These are phyloP conservation scores for Thunnus albacares DNA, from an alignment of 2,797 vertebrate species.

Conservation along the genomic window DNA sequence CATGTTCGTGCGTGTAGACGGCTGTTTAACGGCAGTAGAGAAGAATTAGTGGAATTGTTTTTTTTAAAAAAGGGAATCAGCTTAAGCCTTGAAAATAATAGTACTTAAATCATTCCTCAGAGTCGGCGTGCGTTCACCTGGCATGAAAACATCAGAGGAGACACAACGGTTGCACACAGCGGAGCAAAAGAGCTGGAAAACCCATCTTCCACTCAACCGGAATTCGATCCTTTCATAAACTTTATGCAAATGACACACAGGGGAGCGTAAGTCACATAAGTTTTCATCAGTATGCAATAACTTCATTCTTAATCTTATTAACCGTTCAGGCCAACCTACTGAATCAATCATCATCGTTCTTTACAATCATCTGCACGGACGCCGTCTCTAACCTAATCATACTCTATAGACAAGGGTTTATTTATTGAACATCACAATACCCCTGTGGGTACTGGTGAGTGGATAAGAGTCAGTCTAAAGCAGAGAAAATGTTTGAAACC, in stretches of 20 bases:
- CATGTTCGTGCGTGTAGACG: neutral
- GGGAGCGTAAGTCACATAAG: neutral
- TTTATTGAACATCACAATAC: neutral
- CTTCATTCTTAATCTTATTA: constrained; percentile 6
- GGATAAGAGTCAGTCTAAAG: too few relatives aligned
- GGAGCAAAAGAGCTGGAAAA: constrained; percentile 13
- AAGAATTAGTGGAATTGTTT: constrained; percentile 1
- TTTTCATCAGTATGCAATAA: constrained; percentile 13
- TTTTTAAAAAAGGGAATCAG: neutral
- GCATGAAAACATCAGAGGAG: constrained; percentile 17
- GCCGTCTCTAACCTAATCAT: neutral
- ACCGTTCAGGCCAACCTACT: constrained; percentile 1
- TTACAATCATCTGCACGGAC: neutral
- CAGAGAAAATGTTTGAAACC: too few relatives aligned
- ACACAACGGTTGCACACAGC: neutral
- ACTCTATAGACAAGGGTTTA: neutral
- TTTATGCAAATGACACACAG: neutral
- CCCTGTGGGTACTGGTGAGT: neutral
- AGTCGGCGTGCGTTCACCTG: constrained; percentile 6
- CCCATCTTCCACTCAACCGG: neutral
- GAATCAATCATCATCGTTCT: constrained; percentile 2
- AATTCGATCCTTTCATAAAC: neutral
- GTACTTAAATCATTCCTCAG: constrained; percentile 22
- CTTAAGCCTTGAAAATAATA: constrained; percentile 17
- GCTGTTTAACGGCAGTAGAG: neutral